Percentiles rank a stretch among this genome's conserved stretches.
These are phyloP conservation scores for Hemicrepidius hirtus DNA, from an alignment of 2,888 invertebrate species.

Conservation along the genomic window DNA sequence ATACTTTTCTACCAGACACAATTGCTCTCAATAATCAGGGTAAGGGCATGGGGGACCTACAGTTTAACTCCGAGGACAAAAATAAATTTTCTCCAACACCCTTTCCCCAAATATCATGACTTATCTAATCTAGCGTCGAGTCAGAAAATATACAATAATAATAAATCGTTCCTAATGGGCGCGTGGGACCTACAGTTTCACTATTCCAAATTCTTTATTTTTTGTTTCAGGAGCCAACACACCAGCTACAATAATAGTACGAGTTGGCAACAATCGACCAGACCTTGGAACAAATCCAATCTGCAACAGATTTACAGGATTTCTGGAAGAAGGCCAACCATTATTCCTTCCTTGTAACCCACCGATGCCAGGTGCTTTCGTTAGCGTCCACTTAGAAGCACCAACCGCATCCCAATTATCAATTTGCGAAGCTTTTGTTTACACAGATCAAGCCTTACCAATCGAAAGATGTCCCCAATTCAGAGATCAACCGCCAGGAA, in stretches of 20 bases:
- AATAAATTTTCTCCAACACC: too few relatives aligned
- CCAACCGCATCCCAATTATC: slow-evolving; percentile 85
- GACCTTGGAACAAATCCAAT: slow-evolving; percentile 94
- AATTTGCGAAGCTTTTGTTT: slow-evolving; percentile 95
- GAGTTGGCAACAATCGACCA: slow-evolving; percentile 94
- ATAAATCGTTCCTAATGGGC: too few relatives aligned
- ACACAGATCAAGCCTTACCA: slow-evolving; percentile 93
- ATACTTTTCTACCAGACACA: too few relatives aligned
- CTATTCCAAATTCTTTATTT: too few relatives aligned
- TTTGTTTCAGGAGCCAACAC: slow-evolving; percentile 79
- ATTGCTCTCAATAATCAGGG: too few relatives aligned
- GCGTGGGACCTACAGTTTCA: too few relatives aligned
- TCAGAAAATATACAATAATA: too few relatives aligned
- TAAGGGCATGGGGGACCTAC: too few relatives aligned
- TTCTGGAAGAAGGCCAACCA: slow-evolving; percentile 91
- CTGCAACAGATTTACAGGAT: slow-evolving; percentile 92
- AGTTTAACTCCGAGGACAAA: too few relatives aligned
- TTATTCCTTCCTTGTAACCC: slow-evolving; percentile 95
- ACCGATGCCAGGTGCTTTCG: slow-evolving; percentile 96
- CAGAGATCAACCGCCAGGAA: slow-evolving; percentile 93
- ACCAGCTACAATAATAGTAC: slow-evolving; percentile 89
- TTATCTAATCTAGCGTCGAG: too few relatives aligned
- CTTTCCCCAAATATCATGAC: too few relatives aligned
- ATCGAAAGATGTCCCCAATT: slow-evolving; percentile 95
- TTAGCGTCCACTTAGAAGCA: slow-evolving; percentile 91